Base-by-base conservation (phyloP, 2,113 vertebrate species). In the Sclerurus mexicanus region DNA sequence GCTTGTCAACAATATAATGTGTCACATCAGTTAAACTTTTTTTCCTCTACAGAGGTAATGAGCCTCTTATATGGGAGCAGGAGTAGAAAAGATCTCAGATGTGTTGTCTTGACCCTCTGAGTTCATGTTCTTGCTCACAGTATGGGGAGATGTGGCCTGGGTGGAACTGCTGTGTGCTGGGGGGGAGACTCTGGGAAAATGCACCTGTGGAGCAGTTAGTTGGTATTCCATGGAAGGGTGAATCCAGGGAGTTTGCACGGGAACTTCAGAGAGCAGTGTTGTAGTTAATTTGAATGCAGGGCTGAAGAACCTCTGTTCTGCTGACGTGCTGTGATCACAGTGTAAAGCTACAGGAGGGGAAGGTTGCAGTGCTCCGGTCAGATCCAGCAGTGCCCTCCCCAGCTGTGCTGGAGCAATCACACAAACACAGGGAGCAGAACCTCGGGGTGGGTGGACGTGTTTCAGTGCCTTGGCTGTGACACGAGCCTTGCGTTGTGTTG, bases 1-100 rank as follows among this genome's bases (percentile, higher is more conserved):
- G 86, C 93, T 95, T 97, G 96, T 95, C 96, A 95, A 21, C 93
- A 52, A 18, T 47, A 30, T 80, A 81, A 92, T 95, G 91, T 93
- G 95, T 95, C 80, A 40, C 93, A 92, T 95, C 86, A 81, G 89
- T 96, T 89, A 89, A 47, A 18, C 8, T 56, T 58, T 49, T 44
- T 91, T 69, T 44, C 2, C 39, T 60, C 67, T 74, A 72, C 76
- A 39, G 85, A 75, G 71, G 25, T 88, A 76, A 85, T 83, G 72
- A 58, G 55, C 63, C 68, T 40, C 60, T 55, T 87, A 49, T 90
- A 76, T 80, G 63, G 75, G 75, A 90, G 63, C 49, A 24, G 62
- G 42, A 47, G 35, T 40, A 42, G 78, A 4, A 76, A 10, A 66
- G 62, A 39, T 86, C 14, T n/a, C 35, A 2, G 9, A 20, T 5